phyloP scores from a whole-genome alignment of 53 echinoderm and acorn worm genomes.

The Stichopus horrens region DNA sequence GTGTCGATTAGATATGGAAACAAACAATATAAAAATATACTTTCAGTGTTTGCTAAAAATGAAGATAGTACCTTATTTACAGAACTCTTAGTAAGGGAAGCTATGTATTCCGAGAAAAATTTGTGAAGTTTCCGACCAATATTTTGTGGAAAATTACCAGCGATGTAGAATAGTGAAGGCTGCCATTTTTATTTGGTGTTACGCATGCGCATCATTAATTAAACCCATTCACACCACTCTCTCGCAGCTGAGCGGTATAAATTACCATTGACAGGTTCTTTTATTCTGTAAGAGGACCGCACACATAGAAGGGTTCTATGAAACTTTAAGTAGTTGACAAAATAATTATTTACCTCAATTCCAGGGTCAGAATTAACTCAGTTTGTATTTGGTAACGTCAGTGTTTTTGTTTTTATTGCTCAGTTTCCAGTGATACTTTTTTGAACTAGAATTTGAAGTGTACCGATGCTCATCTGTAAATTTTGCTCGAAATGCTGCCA shows the following conservation, averaged over 20 bases:
- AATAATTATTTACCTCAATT: too few relatives aligned
- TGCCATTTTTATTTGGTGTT: slow-evolving; percentile 12
- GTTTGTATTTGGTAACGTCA: too few relatives aligned
- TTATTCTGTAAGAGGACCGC: too few relatives aligned
- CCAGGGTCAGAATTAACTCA: too few relatives aligned
- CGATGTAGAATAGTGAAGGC: slow-evolving; percentile 17
- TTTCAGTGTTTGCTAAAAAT: neutral
- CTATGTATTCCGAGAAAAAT: neutral
- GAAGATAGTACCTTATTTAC: neutral
- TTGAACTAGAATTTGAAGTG: too few relatives aligned
- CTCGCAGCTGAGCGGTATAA: neutral
- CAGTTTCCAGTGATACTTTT: too few relatives aligned
- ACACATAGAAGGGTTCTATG: too few relatives aligned
- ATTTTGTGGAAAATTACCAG: slow-evolving; percentile 30
- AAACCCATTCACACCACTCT: neutral
- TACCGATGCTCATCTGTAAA: too few relatives aligned
- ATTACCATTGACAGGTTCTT: neutral
- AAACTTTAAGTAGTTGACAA: too few relatives aligned
- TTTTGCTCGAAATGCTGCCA: too few relatives aligned
- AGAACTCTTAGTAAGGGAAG: neutral
- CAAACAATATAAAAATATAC: neutral
- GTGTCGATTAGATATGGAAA: slow-evolving; percentile 2
- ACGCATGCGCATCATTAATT: slow-evolving; percentile 42
- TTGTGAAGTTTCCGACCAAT: neutral
- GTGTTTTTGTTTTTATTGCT: too few relatives aligned